Evolutionary conservation across 2,888 invertebrate species (phyloP).

Genomic region (Brachyopa scutellaris): DNA sequence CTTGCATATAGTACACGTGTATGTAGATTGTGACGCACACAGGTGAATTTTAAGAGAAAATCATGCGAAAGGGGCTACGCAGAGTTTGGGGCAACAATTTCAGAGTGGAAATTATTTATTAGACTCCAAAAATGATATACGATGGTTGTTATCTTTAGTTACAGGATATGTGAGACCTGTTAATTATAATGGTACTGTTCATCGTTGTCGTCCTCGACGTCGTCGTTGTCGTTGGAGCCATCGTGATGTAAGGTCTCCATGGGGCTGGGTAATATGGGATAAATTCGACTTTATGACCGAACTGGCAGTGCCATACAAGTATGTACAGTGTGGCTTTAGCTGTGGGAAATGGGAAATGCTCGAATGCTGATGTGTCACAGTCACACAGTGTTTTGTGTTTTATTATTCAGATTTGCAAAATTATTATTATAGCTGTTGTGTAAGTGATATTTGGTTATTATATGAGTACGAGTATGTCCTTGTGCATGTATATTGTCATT

Average conservation of each 20-base stretch:
- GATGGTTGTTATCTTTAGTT: conserved; percentile 68
- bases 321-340: too few relatives aligned
- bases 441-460: conserved; percentile 5
- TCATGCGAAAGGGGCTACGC: background rate
- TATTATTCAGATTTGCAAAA: conserved; percentile 54
- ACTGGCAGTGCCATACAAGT: too few relatives aligned
- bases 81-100: conserved; percentile 40
- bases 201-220: conserved; percentile 1
- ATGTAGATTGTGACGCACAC: conserved; percentile 2
- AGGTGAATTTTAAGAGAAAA: conserved; percentile 31
- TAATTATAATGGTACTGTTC: conserved; percentile 53
- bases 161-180: conserved; percentile 68
- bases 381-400: conserved; percentile 39
- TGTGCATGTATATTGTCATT: background rate
- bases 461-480: too few relatives aligned
- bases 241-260: background rate
- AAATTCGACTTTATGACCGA: background rate
- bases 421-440: conserved; percentile 35
- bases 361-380: conserved; percentile 15
- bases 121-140: conserved; percentile 60
- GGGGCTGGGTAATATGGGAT: background rate
- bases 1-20: background rate
- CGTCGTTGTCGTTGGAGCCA: background rate
- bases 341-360: conserved; percentile 10
- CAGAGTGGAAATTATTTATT: conserved; percentile 65